Evolutionary conservation across 1,140 invertebrate genomes (phyloP), one percentile per base, ranked within the genome.

Genomic region (Trichonephila clavata): DNA sequence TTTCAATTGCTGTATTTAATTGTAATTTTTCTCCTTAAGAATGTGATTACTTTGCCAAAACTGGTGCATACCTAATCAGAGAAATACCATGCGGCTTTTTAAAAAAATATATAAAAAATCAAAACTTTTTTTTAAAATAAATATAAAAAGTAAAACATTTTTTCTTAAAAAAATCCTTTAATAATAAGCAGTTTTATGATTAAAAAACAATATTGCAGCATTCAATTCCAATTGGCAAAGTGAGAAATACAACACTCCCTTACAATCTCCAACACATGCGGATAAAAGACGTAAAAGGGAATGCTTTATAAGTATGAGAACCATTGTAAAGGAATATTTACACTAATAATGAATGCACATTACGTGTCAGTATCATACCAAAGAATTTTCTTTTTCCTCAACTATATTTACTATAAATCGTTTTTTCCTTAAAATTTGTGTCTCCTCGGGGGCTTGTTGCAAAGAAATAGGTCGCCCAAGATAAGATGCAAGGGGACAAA

Each of bases 401-500:
- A 59, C 43, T 59, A 50, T 39, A 77, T 84, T 84, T 84, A 59
- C 83, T 84, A 84, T 59, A 57, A 84, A 84, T 84, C 50, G 43
- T 77, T 59, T 84, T 84, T 84, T 84, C 50, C 5, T 20, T 6
- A 71, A 88, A 87, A 87, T 57, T 39, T 43, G 86, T 65, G 32
- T 65, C 20, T 77, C 68, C 87, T 57, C 65, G 8, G 59, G 32
- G 86, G 27, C 39, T 65, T 65, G 24, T 89, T 89, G 83, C 87
- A 71, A 71, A 89, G 87, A 89, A 89, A 89, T 89, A 89, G 87
- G 87, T 89, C 87, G 87, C 4, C 21, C 87, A 50, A 43, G 87
- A 89, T 89, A 89, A 50, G 87, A 89, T 89, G 87, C 63, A 71
- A 89, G 32, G 63, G 87, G 63, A 84, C 87, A 68, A 71, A 89